Conservation (phyloP, 1,140 invertebrate genomes). For the Stenopsyche tienmushanensis region DNA sequence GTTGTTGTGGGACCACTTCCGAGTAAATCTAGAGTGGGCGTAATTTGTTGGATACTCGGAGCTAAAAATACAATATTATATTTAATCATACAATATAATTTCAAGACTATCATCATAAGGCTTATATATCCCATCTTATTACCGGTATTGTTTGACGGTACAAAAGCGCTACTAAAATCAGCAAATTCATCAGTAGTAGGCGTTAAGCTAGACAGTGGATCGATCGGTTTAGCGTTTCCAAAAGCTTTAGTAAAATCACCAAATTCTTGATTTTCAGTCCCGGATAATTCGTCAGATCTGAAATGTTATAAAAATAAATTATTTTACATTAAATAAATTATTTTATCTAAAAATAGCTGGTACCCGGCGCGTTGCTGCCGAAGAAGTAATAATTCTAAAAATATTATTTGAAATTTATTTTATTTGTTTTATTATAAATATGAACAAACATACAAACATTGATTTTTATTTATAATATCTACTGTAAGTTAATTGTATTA, state of each 20-base stretch:
- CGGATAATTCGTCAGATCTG: slow-evolving; percentile 49
- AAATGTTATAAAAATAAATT: slow-evolving; percentile 25
- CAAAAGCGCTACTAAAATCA: slow-evolving; percentile 73
- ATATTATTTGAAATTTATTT: no score
- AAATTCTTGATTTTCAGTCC: slow-evolving; percentile 61
- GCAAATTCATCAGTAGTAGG: slow-evolving; percentile 65
- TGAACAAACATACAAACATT: no score
- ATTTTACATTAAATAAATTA: background rate
- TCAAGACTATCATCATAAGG: background rate
- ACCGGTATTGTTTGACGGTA: background rate
- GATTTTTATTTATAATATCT: no score
- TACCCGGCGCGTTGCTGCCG: no score
- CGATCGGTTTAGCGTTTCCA: slow-evolving; percentile 43
- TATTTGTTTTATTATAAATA: no score
- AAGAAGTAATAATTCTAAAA: no score
- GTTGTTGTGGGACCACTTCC: slow-evolving; percentile 11
- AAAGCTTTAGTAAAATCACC: slow-evolving; percentile 81
- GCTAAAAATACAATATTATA: slow-evolving; percentile 17
- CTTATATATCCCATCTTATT: no score
- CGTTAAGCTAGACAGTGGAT: slow-evolving; percentile 36
- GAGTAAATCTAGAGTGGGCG: slow-evolving; percentile 31
- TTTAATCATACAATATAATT: background rate
- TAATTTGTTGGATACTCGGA: background rate
- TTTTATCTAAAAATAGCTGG: slow-evolving; percentile 3
- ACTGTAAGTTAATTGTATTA: no score